Base-by-base conservation (phyloP, 2,888 invertebrate genomes). In the Eubasilissa splendida region DNA sequence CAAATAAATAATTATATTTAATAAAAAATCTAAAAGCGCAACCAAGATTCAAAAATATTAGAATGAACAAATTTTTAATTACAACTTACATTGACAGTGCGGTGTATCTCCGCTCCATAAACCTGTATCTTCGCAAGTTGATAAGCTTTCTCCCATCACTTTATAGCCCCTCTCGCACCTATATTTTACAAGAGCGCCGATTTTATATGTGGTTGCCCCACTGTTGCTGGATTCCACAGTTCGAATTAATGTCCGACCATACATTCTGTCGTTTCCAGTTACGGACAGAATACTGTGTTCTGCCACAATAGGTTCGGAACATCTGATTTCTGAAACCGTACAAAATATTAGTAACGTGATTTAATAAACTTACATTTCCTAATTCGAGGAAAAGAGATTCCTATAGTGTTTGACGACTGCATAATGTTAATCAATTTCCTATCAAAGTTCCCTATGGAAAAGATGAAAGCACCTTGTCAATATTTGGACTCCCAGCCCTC, bases 161-260 rank as follows among this genome's bases (percentile, higher is more conserved):
- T 96, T 96, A 88, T 97, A 97, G 0, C 97, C 97, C 79, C 96
- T 89, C 86, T 97, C 97, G 86, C 97, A 97, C 22, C 96, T 91
- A 87, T 97, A 97, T 87, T 97, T 97, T 0, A 95, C 95, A 22
- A 96, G 88, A 0, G 97, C 95, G 0, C 96, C 95, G 84, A 97
- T 96, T 80, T 96, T 95, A 88, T 96, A 97, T 0, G 96, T 95
- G 81, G 95, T 94, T 0, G 95, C 93, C 10, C 92, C 92, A 85
- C 92, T 94, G 2, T 91, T 86, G 3, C 92, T 91, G 80, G 92
- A 92, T 75, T 95, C 95, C 0, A 93, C 89, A 0, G 96, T 96
- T 60, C 95, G 91, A 84, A 96, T 95, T 22, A 96, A 88, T 0
- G 96, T 96, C 50, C 96, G 92, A 0, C 96, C 96, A 86, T 96